Evolutionary conservation across 2,797 vertebrate species (phyloP), one percentile per base, ranked within the genome.

Genomic region (Sparus aurata): DNA sequence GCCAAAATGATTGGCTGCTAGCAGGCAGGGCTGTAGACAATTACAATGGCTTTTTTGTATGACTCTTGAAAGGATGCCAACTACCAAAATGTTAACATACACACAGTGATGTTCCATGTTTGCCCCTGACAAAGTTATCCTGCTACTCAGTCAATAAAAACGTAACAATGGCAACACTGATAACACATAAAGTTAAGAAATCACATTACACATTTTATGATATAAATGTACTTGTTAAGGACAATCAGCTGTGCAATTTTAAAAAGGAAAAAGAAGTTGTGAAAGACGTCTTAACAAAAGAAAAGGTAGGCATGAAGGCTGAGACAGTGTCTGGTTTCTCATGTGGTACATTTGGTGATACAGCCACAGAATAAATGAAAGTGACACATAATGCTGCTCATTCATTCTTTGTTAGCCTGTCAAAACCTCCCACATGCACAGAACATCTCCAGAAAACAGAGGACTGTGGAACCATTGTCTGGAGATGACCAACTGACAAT

Each of bases 301-400:
- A 54, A 54, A 11, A 54, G 53, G 13, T 23, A 5, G 22, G 20
- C 52, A 23, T 53, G 65, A 13, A 22, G 4, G 54, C 16, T 18
- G 30, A 46, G 10, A 6, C 49, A 25, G 53, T 34, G 4, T 25
- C 23, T 55, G 53, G 13, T 58, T 5, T 34, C 18, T 34, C 45
- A 30, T 49, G 47, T 38, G 63, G 25, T 20, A 13, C 22, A 57
- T 50, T 38, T 25, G 41, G 30, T 52, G 52, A 25, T 27, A 22
- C 55, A 61, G 41, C 57, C 64, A 45, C 6, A 68, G 41, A 71
- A 61, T 50, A 52, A 77, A 38, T 45, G n/a, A 77, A 12, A 16
- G n/a, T 9, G 73, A 64, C 57, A 79, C 18, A 75, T 62, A 75
- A 84, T 45, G 47, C 58, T 22, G 22, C 27, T 60, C 58, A 60